Evolutionary conservation across 2,888 invertebrate genomes (phyloP), one percentile per base, ranked within the genome.

Genomic region (Subacronicta megacephala): DNA sequence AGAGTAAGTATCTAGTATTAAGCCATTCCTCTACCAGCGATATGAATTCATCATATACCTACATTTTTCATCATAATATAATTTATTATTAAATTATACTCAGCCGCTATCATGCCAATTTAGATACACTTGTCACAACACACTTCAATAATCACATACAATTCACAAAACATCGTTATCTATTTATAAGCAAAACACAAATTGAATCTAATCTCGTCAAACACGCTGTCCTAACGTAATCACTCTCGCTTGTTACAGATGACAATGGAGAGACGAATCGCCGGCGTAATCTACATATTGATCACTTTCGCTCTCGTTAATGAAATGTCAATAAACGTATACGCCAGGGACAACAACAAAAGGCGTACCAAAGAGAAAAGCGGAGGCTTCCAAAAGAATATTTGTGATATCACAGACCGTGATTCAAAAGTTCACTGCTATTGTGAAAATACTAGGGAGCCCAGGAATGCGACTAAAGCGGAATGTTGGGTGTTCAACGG

Each of bases 401-500:
- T 95, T 45, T 96, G 96, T 75, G 95, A 95, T 75, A 93, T 95
- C 61, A 94, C 95, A 36, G 94, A 90, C 66, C 87, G 92, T 33
- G 93, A 95, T 47, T 92, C 95, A 0, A 95, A 95, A 75, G 94
- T 96, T 58, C 96, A 95, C 77, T 97, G 97, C 87, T 95, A 96
- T 83, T 97, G 97, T 82, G 95, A 96, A 76, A 95, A 94, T 51
- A 92, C 94, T 42, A 92, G 94, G 53, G 90, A 93, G 56, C 89
- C 89, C 33, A 87, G 88, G 69, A 94, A 95, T 78, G 96, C 96
- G 17, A 96, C 96, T 38, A 96, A 96, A 75, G 97, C 96, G 42
- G 97, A 96, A 87, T 98, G 98, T 85, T 96, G 96, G 95, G 95
- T 97, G 41, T 96, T 97, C 88, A 96, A 95, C 72, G 95, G 95